A percentile compares a stretch with the other conserved stretches of the same genome.
phyloP scores from a whole-genome alignment of 2,797 vertebrate species.

The Microctenopoma lineatum region DNA sequence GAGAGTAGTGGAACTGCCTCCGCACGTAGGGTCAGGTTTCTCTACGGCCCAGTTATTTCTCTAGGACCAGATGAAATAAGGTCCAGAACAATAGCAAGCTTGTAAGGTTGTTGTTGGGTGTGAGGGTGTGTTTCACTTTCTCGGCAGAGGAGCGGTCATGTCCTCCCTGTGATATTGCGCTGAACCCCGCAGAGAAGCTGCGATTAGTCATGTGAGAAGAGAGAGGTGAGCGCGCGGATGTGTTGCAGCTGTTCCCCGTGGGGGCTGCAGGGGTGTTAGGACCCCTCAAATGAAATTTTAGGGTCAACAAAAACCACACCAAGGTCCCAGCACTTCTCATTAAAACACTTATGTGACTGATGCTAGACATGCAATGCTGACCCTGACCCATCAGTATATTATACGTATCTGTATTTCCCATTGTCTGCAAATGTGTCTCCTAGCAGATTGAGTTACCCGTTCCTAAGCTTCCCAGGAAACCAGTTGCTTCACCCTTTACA shows the following conservation, averaged over 20 bases:
- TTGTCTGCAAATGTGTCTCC: conserved; percentile 60
- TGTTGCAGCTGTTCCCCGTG: conserved; percentile 79
- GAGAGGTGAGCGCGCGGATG: conserved; percentile 71
- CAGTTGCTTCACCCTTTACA: conserved; percentile 81
- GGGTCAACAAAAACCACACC: conserved; percentile 72
- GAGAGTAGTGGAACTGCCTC: conserved; percentile 44
- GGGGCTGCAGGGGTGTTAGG: conserved; percentile 53
- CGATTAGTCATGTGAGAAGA: conserved; percentile 79
- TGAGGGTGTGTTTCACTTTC: conserved; percentile 68
- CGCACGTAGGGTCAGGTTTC: conserved; percentile 55
- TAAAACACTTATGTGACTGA: conserved; percentile 74
- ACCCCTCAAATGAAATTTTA: conserved; percentile 61
- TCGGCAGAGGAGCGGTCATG: conserved; percentile 60
- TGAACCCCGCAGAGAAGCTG: conserved; percentile 64
- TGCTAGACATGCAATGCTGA: conserved; percentile 57
- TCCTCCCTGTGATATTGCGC: conserved; percentile 71
- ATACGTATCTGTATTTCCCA: conserved; percentile 61
- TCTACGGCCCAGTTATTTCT: conserved; percentile 63
- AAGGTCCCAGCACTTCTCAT: conserved; percentile 71
- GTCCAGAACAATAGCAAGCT: conserved; percentile 71
- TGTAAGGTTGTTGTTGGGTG: conserved; percentile 71
- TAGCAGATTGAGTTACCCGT: conserved; percentile 78
- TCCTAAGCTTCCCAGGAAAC: conserved; percentile 69
- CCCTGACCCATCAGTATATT: conserved; percentile 58
- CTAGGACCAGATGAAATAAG: conserved; percentile 62